Evolutionary conservation across 2,888 invertebrate species (phyloP).

Genomic region (Gryllus longicercus): DNA sequence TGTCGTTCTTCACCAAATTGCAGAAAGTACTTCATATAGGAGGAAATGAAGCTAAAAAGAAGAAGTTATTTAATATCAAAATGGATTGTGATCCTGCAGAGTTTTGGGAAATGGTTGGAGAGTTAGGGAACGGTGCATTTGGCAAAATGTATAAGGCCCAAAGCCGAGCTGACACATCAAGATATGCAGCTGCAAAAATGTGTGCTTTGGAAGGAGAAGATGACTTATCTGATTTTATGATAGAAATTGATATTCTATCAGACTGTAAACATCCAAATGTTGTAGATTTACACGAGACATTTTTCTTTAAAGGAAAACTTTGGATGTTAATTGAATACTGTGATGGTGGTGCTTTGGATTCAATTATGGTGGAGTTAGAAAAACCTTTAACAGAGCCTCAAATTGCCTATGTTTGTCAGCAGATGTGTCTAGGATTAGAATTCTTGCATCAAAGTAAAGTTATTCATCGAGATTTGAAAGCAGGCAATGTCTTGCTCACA

Average conservation of each 20-base stretch:
- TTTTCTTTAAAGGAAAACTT: conserved; percentile 84
- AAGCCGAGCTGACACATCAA: not conserved
- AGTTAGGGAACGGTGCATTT: conserved; percentile 98
- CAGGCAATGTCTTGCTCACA: conserved; percentile 96
- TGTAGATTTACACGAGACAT: conserved; percentile 93
- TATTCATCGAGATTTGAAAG: conserved; percentile 97
- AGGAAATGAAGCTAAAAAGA: conserved; percentile 79
- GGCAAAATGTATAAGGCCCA: conserved; percentile 75
- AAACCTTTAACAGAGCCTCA: conserved; percentile 92
- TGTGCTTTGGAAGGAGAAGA: conserved; percentile 96
- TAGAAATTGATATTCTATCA: conserved; percentile 96
- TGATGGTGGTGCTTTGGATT: conserved; percentile 97
- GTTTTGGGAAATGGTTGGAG: conserved; percentile 94
- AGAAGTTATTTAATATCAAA: conserved; percentile 81
- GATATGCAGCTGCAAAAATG: conserved; percentile 91
- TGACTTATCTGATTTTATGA: conserved; percentile 95
- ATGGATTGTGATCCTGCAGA: conserved; percentile 91
- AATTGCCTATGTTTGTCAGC: conserved; percentile 91
- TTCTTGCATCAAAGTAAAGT: conserved; percentile 89
- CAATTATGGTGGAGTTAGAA: conserved; percentile 97
- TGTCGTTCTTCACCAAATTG: conserved; percentile 89
- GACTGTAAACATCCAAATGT: conserved; percentile 94
- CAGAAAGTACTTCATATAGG: conserved; percentile 91
- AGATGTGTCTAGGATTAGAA: conserved; percentile 84
- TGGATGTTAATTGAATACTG: conserved; percentile 99